Evolutionary conservation across 2,113 vertebrate species (phyloP).

Genomic region (Peromyscus leucopus): DNA sequence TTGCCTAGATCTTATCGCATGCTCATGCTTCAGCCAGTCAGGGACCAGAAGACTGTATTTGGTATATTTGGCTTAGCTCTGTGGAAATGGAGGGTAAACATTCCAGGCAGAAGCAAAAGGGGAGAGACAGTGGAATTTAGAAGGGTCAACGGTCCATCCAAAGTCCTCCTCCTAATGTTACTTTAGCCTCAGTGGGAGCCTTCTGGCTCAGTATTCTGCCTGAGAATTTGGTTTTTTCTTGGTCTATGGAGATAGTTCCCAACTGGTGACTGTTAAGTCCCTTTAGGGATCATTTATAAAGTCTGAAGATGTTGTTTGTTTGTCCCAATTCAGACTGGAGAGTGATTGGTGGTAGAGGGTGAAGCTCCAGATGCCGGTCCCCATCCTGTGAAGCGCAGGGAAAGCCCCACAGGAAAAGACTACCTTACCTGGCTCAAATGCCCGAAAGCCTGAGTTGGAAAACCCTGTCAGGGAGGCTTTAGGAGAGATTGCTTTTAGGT

Average conservation of each 20-base stretch:
- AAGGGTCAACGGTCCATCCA: not conserved
- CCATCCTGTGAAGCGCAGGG: not conserved
- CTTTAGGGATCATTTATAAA: no score
- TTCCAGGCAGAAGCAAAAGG: not conserved
- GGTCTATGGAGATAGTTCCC: not conserved
- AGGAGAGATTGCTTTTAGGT: not conserved
- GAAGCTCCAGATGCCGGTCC: not conserved
- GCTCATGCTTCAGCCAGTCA: not conserved
- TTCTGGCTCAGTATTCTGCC: not conserved
- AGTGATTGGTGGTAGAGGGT: no score
- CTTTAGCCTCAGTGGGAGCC: not conserved
- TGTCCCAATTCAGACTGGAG: not conserved
- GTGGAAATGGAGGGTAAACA: not conserved
- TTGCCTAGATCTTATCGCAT: not conserved
- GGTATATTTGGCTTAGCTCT: not conserved
- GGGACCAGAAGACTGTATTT: not conserved
- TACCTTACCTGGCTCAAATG: not conserved
- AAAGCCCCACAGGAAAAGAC: not conserved
- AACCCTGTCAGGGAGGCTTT: not conserved
- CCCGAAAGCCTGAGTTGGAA: not conserved
- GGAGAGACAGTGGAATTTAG: accelerated
- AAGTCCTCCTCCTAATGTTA: not conserved
- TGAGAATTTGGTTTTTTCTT: not conserved
- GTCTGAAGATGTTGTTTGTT: not conserved
- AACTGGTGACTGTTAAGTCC: not conserved